These are phyloP conservation scores for Crossoptilon crossoptilon DNA, from an alignment of 2,797 vertebrate genomes.

Conservation along the genomic window DNA sequence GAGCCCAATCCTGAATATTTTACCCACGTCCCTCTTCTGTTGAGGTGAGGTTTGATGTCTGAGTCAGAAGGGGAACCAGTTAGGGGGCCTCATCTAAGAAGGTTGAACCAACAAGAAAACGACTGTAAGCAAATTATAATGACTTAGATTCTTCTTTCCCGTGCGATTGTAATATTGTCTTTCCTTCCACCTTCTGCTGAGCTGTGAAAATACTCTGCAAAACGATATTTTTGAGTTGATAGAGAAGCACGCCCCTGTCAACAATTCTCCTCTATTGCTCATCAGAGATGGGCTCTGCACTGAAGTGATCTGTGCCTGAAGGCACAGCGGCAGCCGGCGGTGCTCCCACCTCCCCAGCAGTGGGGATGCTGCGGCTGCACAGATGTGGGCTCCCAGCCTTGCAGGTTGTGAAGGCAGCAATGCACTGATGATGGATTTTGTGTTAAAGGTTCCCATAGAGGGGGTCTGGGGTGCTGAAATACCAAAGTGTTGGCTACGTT, in stretches of 20 bases:
- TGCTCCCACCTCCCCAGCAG: conserved; percentile 54
- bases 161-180: conserved; percentile 29
- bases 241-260: conserved; percentile 47
- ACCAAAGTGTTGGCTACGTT: neutral
- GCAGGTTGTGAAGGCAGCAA: neutral
- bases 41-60: neutral
- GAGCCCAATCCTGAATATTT: neutral
- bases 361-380: neutral
- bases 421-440: neutral
- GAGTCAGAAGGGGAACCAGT: neutral
- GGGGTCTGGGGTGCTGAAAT: conserved; percentile 5
- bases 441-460: neutral
- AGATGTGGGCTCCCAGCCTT: neutral
- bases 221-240: conserved; percentile 51
- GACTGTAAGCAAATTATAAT: conserved; percentile 1
- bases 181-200: conserved; percentile 66
- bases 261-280: conserved; percentile 37
- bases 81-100: neutral
- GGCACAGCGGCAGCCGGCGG: conserved; percentile 21
- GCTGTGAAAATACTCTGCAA: conserved; percentile 63
- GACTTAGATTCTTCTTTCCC: conserved; percentile 25
- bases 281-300: conserved; percentile 50
- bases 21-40: neutral
- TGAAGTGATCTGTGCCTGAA: neutral
- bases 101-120: conserved; percentile 23